Percentiles rank a stretch among this genome's conserved stretches.
phyloP scores from a whole-genome alignment of 2,113 vertebrate species.

The Neolamprologus ventralis region DNA sequence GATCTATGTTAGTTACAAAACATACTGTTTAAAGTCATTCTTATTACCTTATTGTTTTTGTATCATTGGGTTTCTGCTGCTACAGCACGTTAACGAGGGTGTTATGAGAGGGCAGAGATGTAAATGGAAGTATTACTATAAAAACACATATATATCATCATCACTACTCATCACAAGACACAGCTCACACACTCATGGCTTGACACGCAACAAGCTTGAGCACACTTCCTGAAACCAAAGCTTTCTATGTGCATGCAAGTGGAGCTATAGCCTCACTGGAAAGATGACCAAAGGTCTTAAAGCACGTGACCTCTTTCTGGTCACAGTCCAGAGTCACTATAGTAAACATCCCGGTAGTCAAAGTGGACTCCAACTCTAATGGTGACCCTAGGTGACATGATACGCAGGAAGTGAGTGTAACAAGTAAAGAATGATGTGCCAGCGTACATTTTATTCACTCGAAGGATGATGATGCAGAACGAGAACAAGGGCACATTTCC shows the following conservation, averaged over 20 bases:
- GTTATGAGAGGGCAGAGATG: background rate
- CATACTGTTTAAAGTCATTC: background rate
- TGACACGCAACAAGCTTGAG: background rate
- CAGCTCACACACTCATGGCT: background rate
- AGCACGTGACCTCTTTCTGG: background rate
- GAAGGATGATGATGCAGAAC: background rate
- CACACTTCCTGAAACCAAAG: constrained; percentile 22
- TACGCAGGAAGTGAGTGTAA: background rate
- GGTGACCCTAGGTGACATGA: background rate
- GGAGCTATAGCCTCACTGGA: background rate
- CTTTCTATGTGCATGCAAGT: background rate
- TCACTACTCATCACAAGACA: constrained; percentile 34
- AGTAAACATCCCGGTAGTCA: background rate
- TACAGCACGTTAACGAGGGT: background rate
- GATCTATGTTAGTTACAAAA: background rate
- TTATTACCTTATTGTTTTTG: background rate
- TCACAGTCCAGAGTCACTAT: background rate
- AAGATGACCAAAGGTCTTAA: background rate
- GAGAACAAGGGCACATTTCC: background rate
- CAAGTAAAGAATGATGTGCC: background rate
- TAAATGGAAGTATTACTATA: background rate
- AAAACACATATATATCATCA: background rate
- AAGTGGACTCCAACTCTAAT: background rate
- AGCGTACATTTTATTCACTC: background rate
- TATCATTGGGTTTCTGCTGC: background rate